Evolutionary conservation across 2,888 invertebrate genomes (phyloP), one percentile per base, ranked within the genome.

Genomic region (Nipponacmea schrenckii): DNA sequence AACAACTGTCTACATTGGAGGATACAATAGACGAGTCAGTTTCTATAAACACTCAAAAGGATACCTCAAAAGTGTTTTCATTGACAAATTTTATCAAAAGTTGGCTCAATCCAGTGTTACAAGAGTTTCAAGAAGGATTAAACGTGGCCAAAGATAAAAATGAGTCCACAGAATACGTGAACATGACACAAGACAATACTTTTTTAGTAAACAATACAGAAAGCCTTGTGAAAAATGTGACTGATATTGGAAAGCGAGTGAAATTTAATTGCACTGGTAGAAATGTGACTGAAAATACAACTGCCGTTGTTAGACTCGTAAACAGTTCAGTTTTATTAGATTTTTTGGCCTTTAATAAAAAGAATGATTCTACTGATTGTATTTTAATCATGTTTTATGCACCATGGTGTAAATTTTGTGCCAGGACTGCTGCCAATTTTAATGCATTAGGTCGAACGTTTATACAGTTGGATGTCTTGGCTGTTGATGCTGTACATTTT

Each of bases 391-490:
- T 97, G 80, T 97, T 98, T 89, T 97, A 94, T 88, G 94, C 97
- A 0, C 93, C 93, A 77, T 94, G 94, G 86, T 98, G 98, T 85
- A 93, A 95, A 1, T 97, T 96, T 84, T 96, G 96, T 83, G 94
- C 95, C 24, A 92, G 93, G 86, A 94, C 96, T 10, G 97, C 96
- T 0, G 95, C 95, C 8, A 93, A 95, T 86, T 96, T 94, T 84
- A 98, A 98, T 91, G 95, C 96, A 0, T 88, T 98, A 39, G 94
- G 96, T 0, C 91, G 95, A 83, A 93, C 94, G 4, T 98, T 95
- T 89, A 95, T 96, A 1, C 93, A 93, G 81, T 91, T 98, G 0
- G 94, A 94, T 89, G 92, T 96, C 88, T 94, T 96, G 14, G 97
- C 90, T 2, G 92, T 98, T 24, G 96, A 98, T 91, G 96, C 96